A percentile compares a stretch with the other conserved stretches of the same genome.
These are phyloP conservation scores for Sphaeridia pumilis DNA, from an alignment of 2,888 invertebrate species.

Conservation along the genomic window DNA sequence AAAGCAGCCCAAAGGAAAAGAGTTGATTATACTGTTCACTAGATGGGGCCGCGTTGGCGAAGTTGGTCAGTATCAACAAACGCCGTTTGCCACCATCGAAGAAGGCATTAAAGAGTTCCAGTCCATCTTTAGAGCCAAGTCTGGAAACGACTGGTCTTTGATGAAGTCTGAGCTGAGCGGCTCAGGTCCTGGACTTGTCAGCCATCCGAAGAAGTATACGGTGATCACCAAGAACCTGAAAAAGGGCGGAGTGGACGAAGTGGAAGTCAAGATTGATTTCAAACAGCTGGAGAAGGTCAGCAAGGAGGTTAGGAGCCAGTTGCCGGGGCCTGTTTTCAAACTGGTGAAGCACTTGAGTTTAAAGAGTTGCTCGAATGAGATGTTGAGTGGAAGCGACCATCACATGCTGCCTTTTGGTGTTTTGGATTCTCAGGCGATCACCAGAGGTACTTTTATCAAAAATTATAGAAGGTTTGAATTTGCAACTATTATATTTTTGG, in stretches of 20 bases:
- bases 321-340: conserved; percentile 1
- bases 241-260: conserved; percentile 37
- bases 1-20: conserved; percentile 37
- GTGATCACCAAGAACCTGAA: conserved; percentile 40
- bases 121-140: conserved; percentile 44
- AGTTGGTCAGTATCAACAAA: conserved; percentile 43
- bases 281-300: conserved; percentile 39
- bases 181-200: conserved; percentile 30
- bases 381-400: conserved; percentile 20
- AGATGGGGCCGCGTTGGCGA: conserved; percentile 46
- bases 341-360: conserved; percentile 19
- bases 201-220: conserved; percentile 42
- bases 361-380: background rate
- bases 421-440: conserved; percentile 16
- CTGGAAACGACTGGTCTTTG: conserved; percentile 43
- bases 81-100: conserved; percentile 41
- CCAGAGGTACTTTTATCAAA: conserved; percentile 17
- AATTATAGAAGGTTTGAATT: too few species aligned
- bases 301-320: conserved; percentile 39
- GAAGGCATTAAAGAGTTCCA: conserved; percentile 44
- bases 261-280: conserved; percentile 39
- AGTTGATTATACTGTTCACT: conserved; percentile 43
- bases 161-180: conserved; percentile 31
- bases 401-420: conserved; percentile 14
- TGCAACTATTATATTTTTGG: too few species aligned